Evolutionary conservation across 2,113 vertebrate genomes (phyloP).

Genomic region (Asarcornis scutulata): DNA sequence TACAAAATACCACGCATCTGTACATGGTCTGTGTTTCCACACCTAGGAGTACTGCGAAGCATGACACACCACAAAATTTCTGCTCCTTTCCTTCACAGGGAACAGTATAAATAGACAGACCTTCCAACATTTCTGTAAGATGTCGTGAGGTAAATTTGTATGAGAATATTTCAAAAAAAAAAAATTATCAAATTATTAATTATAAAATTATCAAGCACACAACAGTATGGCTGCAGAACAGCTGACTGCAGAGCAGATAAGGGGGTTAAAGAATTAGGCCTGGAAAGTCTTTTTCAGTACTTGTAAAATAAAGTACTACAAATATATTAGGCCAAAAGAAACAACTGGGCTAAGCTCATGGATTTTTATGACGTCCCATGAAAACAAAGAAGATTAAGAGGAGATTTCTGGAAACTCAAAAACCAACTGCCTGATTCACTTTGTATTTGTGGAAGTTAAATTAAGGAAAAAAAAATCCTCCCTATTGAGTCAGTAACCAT

Average conservation of each 20-base stretch:
- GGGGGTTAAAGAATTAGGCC: background rate
- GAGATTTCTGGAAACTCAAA: background rate
- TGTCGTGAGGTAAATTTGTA: background rate
- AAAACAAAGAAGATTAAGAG: background rate
- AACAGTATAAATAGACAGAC: rapidly evolving
- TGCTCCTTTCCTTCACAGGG: background rate
- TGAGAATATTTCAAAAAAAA: background rate
- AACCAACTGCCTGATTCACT: background rate
- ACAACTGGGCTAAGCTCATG: background rate
- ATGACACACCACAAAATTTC: background rate
- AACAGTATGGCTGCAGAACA: background rate
- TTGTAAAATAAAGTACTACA: background rate
- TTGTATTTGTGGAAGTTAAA: background rate
- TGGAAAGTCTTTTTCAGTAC: background rate
- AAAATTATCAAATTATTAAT: too few species aligned
- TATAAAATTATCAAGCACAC: background rate
- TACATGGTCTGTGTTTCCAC: background rate
- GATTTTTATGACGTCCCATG: background rate
- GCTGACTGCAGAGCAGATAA: background rate
- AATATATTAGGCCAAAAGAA: background rate
- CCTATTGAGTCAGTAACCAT: background rate
- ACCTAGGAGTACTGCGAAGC: background rate
- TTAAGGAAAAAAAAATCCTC: background rate
- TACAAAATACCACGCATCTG: background rate
- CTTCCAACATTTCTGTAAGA: background rate